These are phyloP conservation scores for Chinchilla lanigera DNA, from an alignment of 2,113 vertebrate species.

Conservation along the genomic window DNA sequence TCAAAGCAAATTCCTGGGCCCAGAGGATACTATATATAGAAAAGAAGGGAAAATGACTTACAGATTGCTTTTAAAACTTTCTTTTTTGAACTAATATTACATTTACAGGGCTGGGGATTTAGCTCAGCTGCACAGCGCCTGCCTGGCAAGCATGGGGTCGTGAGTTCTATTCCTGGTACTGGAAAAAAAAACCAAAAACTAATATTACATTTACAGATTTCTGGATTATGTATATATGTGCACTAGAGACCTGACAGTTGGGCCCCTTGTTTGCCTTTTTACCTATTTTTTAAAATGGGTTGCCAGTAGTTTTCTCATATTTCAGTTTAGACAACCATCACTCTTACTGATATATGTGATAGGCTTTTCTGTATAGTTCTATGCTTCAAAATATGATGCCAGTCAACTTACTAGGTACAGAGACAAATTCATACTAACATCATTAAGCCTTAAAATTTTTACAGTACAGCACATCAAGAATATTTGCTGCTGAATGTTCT, in stretches of 20 bases:
- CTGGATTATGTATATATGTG: neutral
- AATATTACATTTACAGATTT: neutral
- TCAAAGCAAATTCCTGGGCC: neutral
- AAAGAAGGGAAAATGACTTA: neutral
- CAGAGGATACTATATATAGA: neutral
- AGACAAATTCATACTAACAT: neutral
- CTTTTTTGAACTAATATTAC: constrained; percentile 28
- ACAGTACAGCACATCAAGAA: neutral
- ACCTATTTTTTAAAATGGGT: neutral
- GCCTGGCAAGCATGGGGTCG: too few relatives aligned
- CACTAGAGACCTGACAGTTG: neutral
- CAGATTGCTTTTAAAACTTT: neutral
- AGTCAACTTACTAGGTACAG: neutral
- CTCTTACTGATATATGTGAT: neutral
- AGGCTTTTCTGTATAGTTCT: neutral
- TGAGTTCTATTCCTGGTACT: too few relatives aligned
- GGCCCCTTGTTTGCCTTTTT: neutral
- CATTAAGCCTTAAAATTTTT: neutral
- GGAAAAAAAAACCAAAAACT: too few relatives aligned
- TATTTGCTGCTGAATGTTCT: constrained; percentile 23
- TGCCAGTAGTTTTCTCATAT: neutral
- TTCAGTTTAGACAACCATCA: constrained; percentile 21
- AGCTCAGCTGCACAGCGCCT: too few relatives aligned
- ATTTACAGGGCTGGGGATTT: too few relatives aligned
- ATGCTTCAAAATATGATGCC: neutral